phyloP scores from a whole-genome alignment of 2,888 invertebrate genomes.

The Drosophila tripunctata region DNA sequence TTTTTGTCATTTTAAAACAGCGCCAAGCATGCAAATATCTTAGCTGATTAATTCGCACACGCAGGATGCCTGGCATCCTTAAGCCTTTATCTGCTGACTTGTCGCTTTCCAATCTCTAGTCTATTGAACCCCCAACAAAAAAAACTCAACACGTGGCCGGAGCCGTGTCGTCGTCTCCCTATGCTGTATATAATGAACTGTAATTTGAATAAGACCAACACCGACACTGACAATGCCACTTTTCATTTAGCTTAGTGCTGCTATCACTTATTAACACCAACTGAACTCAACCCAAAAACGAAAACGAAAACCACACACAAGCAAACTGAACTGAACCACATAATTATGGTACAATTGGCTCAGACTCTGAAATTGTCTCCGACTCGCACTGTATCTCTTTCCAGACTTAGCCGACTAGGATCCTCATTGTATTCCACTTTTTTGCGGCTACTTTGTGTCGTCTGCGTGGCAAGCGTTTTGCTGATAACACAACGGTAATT shows the following conservation, averaged over 20 bases:
- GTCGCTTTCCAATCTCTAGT: conserved; percentile 70
- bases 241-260: conserved; percentile 75
- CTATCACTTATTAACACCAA: conserved; percentile 8
- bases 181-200: conserved; percentile 64
- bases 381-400: not conserved
- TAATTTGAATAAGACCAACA: conserved; percentile 70
- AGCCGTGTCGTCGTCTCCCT: not conserved
- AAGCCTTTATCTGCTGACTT: conserved; percentile 76
- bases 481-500: conserved; percentile 73
- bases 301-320: not conserved
- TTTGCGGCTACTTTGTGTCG: conserved; percentile 49
- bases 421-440: conserved; percentile 38
- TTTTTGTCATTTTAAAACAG: conserved; percentile 18
- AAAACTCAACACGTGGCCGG: conserved; percentile 38
- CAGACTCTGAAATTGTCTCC: not conserved
- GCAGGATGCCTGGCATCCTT: conserved; percentile 68
- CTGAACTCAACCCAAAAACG: conserved; percentile 19
- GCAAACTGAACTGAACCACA: conserved; percentile 36
- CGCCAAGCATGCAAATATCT: conserved; percentile 69
- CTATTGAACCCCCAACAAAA: conserved; percentile 65
- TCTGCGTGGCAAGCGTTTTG: conserved; percentile 57
- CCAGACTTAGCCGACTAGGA: not conserved
- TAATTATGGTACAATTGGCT: conserved; percentile 55
- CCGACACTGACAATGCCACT: conserved; percentile 28
- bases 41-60: conserved; percentile 76